These are phyloP conservation scores for Pelagia noctiluca DNA, from an alignment of 30 jellyfish, hydroid and myxozoan species.

Conservation along the genomic window DNA sequence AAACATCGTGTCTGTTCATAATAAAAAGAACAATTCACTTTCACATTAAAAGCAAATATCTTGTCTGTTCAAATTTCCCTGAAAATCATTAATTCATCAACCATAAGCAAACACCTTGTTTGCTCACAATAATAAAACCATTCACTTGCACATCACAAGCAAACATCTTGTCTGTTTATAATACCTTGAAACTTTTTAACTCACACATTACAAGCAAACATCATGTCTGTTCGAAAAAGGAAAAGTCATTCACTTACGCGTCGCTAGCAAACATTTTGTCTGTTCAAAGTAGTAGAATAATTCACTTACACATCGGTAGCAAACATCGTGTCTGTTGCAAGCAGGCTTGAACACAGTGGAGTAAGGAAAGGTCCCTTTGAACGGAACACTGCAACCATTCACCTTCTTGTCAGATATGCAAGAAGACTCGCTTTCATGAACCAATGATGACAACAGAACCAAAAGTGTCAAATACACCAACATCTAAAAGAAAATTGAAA, in stretches of 20 bases:
- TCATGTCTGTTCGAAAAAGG: neutral
- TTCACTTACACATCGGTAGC: constrained; percentile 68
- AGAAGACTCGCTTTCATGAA: neutral
- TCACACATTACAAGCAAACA: neutral
- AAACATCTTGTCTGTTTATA: neutral
- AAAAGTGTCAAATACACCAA: too few relatives aligned
- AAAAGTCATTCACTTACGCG: neutral
- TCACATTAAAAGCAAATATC: too few relatives aligned
- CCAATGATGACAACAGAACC: too few relatives aligned
- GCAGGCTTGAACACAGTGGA: constrained; percentile 55
- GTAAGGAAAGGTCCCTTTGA: constrained; percentile 37
- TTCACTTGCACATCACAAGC: neutral
- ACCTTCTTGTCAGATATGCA: constrained; percentile 39
- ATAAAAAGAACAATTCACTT: too few relatives aligned
- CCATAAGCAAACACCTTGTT: neutral
- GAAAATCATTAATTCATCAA: neutral
- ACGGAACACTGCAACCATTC: constrained; percentile 64
- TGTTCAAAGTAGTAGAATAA: neutral
- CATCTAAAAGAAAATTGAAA: too few relatives aligned
- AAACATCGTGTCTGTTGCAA: constrained; percentile 66
- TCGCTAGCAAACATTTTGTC: neutral
- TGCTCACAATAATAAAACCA: neutral
- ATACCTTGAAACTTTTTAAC: too few relatives aligned
- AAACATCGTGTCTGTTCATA: neutral
- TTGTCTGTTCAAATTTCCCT: neutral